These are phyloP conservation scores for Orthonychiurus folsomi DNA, from an alignment of 2,888 invertebrate species.

Conservation along the genomic window DNA sequence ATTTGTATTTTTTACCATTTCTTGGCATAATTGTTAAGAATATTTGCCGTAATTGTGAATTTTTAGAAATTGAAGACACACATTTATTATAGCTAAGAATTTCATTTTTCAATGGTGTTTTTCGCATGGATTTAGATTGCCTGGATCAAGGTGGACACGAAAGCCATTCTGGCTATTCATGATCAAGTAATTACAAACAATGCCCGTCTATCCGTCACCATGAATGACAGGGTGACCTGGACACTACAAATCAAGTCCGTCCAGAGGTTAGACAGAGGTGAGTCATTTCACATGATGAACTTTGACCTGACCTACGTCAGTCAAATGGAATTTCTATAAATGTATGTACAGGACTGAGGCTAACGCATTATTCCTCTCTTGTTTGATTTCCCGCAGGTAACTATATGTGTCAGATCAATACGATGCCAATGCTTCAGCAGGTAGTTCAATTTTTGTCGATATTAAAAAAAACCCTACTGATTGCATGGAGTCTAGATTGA, in stretches of 20 bases:
- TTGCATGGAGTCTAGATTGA: too few species aligned
- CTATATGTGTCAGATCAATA: conserved; percentile 92
- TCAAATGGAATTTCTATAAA: too few species aligned
- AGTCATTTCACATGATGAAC: conserved; percentile 46
- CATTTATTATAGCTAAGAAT: too few species aligned
- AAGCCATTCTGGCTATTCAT: conserved; percentile 80
- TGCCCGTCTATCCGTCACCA: conserved; percentile 76
- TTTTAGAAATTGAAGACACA: too few species aligned
- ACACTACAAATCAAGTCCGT: conserved; percentile 78
- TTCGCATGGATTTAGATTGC: conserved; percentile 62
- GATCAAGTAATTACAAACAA: conserved; percentile 90
- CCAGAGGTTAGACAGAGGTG: conserved; percentile 72
- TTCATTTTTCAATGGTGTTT: too few species aligned
- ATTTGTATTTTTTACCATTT: too few species aligned
- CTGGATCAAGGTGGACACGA: conserved; percentile 78
- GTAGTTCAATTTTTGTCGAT: too few species aligned
- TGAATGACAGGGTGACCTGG: conserved; percentile 76
- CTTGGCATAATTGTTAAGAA: too few species aligned
- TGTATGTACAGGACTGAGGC: too few species aligned
- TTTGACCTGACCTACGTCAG: too few species aligned
- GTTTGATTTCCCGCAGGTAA: conserved; percentile 15
- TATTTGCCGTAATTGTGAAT: too few species aligned
- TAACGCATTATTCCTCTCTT: background rate
- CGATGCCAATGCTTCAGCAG: conserved; percentile 90
- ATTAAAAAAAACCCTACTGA: too few species aligned